These are phyloP conservation scores for Stenopsyche tienmushanensis DNA, from an alignment of 1,140 invertebrate species.

Conservation along the genomic window DNA sequence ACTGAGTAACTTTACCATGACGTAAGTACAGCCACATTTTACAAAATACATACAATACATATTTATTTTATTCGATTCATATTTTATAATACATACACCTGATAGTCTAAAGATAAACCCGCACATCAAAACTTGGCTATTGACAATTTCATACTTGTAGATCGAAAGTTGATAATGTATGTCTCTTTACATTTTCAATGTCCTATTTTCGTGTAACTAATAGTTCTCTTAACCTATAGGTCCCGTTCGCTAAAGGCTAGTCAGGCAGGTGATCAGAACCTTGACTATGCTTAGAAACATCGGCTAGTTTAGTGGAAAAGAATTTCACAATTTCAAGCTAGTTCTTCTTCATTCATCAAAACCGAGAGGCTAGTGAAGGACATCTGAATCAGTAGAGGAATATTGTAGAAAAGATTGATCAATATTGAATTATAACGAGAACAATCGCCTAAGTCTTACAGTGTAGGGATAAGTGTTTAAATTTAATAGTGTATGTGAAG, in stretches of 20 bases:
- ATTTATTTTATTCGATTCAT: neutral
- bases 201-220: constrained; percentile 33
- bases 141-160: neutral
- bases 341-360: constrained; percentile 19
- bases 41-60: neutral
- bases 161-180: neutral
- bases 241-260: constrained; percentile 41
- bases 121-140: neutral
- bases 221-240: constrained; percentile 42
- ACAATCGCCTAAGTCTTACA: constrained; percentile 11
- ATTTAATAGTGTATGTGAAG: constrained; percentile 35
- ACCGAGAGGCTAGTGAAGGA: constrained; percentile 9
- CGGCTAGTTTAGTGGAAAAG: constrained; percentile 32
- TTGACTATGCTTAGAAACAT: constrained; percentile 33
- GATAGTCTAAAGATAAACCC: neutral
- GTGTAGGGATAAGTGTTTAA: constrained; percentile 34
- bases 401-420: constrained; percentile 4
- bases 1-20: constrained; percentile 10
- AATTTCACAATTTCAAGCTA: constrained; percentile 29
- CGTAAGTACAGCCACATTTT: constrained; percentile 33
- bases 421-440: constrained; percentile 1
- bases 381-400: constrained; percentile 15
- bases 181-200: neutral
- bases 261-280: constrained; percentile 38
- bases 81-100: neutral